phyloP scores from a whole-genome alignment of 1,140 invertebrate species.

The Batillaria attramentaria region DNA sequence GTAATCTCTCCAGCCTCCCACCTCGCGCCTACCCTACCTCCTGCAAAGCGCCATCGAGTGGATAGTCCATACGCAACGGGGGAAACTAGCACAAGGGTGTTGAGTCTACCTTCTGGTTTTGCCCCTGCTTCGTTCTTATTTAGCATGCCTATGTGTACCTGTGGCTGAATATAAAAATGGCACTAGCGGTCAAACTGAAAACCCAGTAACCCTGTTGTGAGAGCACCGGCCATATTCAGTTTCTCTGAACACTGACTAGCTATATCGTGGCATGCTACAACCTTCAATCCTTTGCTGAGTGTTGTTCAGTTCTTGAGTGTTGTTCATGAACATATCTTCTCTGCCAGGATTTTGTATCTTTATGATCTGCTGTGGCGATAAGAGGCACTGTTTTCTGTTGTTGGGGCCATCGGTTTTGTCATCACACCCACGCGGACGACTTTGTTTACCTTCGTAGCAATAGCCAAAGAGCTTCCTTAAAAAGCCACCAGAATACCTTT shows the following conservation, averaged over 20 bases:
- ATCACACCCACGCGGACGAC: neutral
- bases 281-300: neutral
- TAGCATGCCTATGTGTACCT: neutral
- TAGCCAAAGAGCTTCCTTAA: neutral
- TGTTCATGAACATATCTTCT: neutral
- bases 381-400: neutral
- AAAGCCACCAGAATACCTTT: neutral
- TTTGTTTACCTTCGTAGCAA: neutral
- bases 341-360: neutral
- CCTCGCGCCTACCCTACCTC: neutral
- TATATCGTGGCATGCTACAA: neutral
- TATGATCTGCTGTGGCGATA: neutral
- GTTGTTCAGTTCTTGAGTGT: neutral
- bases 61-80: neutral
- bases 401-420: neutral
- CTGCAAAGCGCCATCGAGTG: slow-evolving; percentile 7
- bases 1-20: slow-evolving; percentile 1
- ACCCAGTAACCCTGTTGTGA: neutral
- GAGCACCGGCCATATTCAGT: neutral
- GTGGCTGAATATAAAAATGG: neutral
- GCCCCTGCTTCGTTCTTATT: neutral
- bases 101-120: no score
- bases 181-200: no score
- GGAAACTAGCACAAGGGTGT: neutral
- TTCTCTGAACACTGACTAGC: neutral